phyloP scores from a whole-genome alignment of 1,140 invertebrate species.

The Papilio dardanus region DNA sequence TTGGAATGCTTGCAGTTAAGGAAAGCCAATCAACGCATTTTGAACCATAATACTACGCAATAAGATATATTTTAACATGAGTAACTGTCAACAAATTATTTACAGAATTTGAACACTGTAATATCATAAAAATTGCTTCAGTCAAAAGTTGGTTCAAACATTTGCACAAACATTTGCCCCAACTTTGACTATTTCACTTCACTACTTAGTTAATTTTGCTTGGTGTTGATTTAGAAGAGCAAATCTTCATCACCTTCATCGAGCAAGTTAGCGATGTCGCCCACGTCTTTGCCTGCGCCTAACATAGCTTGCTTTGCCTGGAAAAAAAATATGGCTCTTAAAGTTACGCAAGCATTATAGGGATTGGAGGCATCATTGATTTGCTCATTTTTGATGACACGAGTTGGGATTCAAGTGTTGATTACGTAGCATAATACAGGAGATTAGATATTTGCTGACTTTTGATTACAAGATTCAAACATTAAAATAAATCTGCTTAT shows the following conservation, averaged over 20 bases:
- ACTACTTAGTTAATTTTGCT: slow-evolving; percentile 42
- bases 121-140: slow-evolving; percentile 62
- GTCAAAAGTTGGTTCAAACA: slow-evolving; percentile 46
- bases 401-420: too few relatives aligned
- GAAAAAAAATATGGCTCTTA: slow-evolving; percentile 41
- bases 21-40: slow-evolving; percentile 43
- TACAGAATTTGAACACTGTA: slow-evolving; percentile 68
- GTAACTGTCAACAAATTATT: slow-evolving; percentile 52
- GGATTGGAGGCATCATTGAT: too few relatives aligned
- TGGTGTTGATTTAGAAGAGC: slow-evolving; percentile 87
- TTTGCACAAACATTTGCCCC: slow-evolving; percentile 43
- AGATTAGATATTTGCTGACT: too few relatives aligned
- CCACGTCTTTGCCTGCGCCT: slow-evolving; percentile 81
- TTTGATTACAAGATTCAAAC: too few relatives aligned
- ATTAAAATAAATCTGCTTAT: too few relatives aligned
- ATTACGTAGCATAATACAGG: too few relatives aligned
- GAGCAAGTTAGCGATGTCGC: slow-evolving; percentile 88
- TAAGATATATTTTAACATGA: slow-evolving; percentile 47
- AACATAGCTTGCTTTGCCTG: slow-evolving; percentile 80
- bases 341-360: too few relatives aligned
- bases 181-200: slow-evolving; percentile 54
- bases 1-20: slow-evolving; percentile 58
- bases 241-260: slow-evolving; percentile 97
- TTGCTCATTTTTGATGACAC: too few relatives aligned
- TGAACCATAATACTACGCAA: slow-evolving; percentile 41